Evolutionary conservation across 1,140 invertebrate genomes (phyloP), one percentile per base, ranked within the genome.

Genomic region (Papilio xuthus): DNA sequence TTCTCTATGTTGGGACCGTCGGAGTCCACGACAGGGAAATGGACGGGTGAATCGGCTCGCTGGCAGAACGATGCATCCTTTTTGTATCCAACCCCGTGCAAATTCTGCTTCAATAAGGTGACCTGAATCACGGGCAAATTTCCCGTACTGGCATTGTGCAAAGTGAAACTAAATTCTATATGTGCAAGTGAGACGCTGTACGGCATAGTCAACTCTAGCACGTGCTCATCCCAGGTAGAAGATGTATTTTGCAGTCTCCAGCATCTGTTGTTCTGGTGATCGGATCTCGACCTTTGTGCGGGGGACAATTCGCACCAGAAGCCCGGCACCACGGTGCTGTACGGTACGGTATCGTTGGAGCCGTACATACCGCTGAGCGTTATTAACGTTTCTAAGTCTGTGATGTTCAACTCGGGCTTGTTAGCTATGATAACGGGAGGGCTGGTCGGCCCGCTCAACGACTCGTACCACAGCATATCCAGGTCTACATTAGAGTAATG

Each of bases 271-370:
- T 97, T 96, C 79, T 97, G 96, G 84, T 97, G 96, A 84, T 98
- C 97, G 2, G 95, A 95, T 82, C 98, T 95, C 81, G 98, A 97
- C 79, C 98, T 96, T 88, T 98, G 97, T 23, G 97, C 97, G 80
- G 98, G 98, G 84, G 98, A 97, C 85, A 98, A 95, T 94, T 98
- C 97, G 81, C 96, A 97, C 98, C 98, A 98, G 92, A 98, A 98
- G 37, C 97, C 96, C 2, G 98, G 97, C 0, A 98, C 97, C n/a
- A 97, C 98, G 8, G 97, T 97, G 72, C 96, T 96, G 88, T 98
- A 98, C 4, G 96, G 95, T 82, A 90, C 95, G 92, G 89, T 95
- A 85, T 87, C 95, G 89, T 93, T 95, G 95, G 94, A 90, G 23
- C 92, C 92, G 63, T 91, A 90, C 26, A 89, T 90, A 15, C 92